Base-by-base conservation (phyloP, 2,888 invertebrate species). In the Tiphia femorata region DNA sequence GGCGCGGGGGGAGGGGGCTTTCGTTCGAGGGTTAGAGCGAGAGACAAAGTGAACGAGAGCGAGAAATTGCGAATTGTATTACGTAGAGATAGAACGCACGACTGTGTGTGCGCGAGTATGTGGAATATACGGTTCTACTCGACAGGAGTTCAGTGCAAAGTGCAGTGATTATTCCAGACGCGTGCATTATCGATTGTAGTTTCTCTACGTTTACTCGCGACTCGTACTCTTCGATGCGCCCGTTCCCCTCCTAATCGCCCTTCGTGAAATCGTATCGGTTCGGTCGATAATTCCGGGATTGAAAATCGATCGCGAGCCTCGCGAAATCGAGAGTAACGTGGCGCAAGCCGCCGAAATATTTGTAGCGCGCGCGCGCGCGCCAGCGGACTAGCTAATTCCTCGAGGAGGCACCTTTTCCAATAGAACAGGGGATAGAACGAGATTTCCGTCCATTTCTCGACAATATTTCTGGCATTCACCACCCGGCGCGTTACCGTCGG, bases 61-160 rank as follows among this genome's bases (percentile, higher is more conserved):
- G n/a, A n/a, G n/a, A 3, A 12, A 33, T 33, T 14, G 25, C 25
- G 25, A 25, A 25, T 25, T n/a, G n/a, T n/a, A n/a, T n/a, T n/a
- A n/a, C n/a, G n/a, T n/a, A n/a, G n/a, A n/a, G n/a, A n/a, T n/a
- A n/a, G n/a, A n/a, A 27, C 16, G 12, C n/a, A 2, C 49, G 43
- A 43, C 42, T 27, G 19, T n/a, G 35, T 40, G 42, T 61, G 17
- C 37, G 20, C 17, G 19, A 33, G 33, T 51, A n/a, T 7, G 27
- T 25, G 19, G n/a, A n/a, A n/a, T n/a, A n/a, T n/a, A n/a, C n/a
- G n/a, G 16, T 10, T 12, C 10, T 27, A 12, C 33, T 54, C 58
- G 49, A 37, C 29, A n/a, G n/a, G 61, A 55, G 53, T 59, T 53
- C 52, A 70, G 78, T 77, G 76, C 76, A 79, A 77, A 78, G 78